A percentile compares a stretch with the other conserved stretches of the same genome.
Evolutionary conservation across 2,888 invertebrate species (phyloP).

Genomic region (Lymantria dispar): DNA sequence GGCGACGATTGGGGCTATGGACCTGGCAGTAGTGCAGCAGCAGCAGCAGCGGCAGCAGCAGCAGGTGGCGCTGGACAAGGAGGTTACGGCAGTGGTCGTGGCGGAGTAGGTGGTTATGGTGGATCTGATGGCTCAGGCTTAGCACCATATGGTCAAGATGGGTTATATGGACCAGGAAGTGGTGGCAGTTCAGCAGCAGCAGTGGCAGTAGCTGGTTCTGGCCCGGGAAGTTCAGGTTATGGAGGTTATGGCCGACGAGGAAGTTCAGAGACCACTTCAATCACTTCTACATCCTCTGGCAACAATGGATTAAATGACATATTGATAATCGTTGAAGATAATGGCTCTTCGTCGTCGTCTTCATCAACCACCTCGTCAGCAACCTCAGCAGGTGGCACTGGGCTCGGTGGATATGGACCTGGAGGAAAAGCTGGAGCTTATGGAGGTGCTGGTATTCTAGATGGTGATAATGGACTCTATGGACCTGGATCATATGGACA

Average conservation of each 20-base stretch:
- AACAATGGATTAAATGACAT: too few species aligned
- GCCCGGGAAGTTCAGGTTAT: background rate
- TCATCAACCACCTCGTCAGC: background rate
- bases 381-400: background rate
- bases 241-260: background rate
- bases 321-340: background rate
- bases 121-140: background rate
- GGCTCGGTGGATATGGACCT: background rate
- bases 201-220: background rate
- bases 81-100: background rate
- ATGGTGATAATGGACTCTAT: background rate
- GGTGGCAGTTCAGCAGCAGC: background rate
- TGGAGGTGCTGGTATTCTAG: background rate
- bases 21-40: background rate
- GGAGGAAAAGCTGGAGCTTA: too few species aligned
- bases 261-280: too few species aligned
- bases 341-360: background rate
- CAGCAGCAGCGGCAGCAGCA: slow-evolving; percentile 3
- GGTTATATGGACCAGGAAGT: background rate
- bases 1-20: background rate
- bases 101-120: slow-evolving; percentile 4
- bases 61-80: background rate
- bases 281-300: too few species aligned
- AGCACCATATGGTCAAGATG: too few species aligned
- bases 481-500: background rate